A percentile compares a stretch with the other conserved stretches of the same genome.
Conservation (phyloP, 2,113 vertebrate genomes). For the Dasyurus viverrinus region DNA sequence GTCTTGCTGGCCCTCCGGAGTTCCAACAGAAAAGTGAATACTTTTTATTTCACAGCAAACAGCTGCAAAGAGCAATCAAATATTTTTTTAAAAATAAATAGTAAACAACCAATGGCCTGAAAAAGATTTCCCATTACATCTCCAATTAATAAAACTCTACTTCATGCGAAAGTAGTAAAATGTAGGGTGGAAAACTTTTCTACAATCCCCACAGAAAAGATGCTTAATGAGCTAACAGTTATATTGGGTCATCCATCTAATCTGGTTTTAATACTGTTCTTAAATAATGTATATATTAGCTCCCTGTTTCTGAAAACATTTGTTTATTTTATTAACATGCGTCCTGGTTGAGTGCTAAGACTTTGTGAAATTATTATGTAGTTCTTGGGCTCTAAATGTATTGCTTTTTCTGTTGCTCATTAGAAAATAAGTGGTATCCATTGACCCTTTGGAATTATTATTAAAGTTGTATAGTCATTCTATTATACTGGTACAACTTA, state of each 20-base stretch:
- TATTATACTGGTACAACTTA: slow-evolving; percentile 48
- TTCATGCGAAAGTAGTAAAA: slow-evolving; percentile 46
- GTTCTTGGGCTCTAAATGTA: slow-evolving; percentile 62
- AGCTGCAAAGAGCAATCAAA: slow-evolving; percentile 81
- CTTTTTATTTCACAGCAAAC: slow-evolving; percentile 79
- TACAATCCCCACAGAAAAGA: slow-evolving; percentile 70
- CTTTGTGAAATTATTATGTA: slow-evolving; percentile 31
- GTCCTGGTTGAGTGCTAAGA: slow-evolving; percentile 66
- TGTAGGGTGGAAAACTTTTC: slow-evolving; percentile 39
- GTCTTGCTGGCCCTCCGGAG: slow-evolving; percentile 73
- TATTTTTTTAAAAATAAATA: slow-evolving; percentile 55
- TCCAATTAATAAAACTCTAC: slow-evolving; percentile 71
- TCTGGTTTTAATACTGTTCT: slow-evolving; percentile 69
- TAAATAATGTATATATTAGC: slow-evolving; percentile 78
- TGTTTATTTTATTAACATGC: slow-evolving; percentile 77
- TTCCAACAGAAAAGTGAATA: slow-evolving; percentile 67
- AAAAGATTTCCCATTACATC: slow-evolving; percentile 61
- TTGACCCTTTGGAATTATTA: slow-evolving; percentile 48
- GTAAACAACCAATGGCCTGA: slow-evolving; percentile 74
- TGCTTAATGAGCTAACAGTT: slow-evolving; percentile 68
- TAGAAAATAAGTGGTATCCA: slow-evolving; percentile 60
- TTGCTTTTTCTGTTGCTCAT: slow-evolving; percentile 41
- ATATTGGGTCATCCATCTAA: slow-evolving; percentile 56
- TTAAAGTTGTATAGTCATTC: not conserved
- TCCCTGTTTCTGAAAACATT: slow-evolving; percentile 67